phyloP scores from a whole-genome alignment of 2,797 vertebrate species.

The Lemur catta region DNA sequence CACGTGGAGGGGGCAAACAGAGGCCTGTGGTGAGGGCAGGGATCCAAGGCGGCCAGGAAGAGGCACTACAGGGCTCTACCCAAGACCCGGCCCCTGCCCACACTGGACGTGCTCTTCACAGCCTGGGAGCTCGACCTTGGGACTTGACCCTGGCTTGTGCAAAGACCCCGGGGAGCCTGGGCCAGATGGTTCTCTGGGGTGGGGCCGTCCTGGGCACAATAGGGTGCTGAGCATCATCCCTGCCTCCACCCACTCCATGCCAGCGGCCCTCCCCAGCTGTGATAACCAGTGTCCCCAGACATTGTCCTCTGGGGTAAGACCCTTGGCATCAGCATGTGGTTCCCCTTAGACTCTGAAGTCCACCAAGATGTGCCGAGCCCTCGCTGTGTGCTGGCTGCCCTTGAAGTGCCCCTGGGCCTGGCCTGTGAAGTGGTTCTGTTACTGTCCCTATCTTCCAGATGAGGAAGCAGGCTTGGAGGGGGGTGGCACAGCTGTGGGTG shows the following conservation, averaged over 20 bases:
- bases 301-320: not conserved
- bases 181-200: not conserved
- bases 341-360: not conserved
- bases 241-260: not conserved
- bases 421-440: too few relatives aligned
- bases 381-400: too few relatives aligned
- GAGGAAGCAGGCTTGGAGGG: not conserved
- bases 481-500: rapidly evolving
- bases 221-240: not conserved
- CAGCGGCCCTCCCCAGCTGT: not conserved
- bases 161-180: too few relatives aligned
- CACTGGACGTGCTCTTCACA: too few relatives aligned
- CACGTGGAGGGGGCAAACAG: not conserved
- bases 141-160: not conserved
- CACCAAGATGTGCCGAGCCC: not conserved
- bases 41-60: not conserved
- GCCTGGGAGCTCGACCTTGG: too few relatives aligned
- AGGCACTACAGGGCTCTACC: not conserved
- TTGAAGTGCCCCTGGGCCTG: not conserved
- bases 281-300: not conserved
- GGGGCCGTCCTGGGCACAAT: not conserved
- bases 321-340: not conserved
- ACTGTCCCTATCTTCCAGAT: not conserved
- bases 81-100: not conserved
- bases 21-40: not conserved